phyloP scores from a whole-genome alignment of 2,797 vertebrate genomes.

The Parambassis ranga region DNA sequence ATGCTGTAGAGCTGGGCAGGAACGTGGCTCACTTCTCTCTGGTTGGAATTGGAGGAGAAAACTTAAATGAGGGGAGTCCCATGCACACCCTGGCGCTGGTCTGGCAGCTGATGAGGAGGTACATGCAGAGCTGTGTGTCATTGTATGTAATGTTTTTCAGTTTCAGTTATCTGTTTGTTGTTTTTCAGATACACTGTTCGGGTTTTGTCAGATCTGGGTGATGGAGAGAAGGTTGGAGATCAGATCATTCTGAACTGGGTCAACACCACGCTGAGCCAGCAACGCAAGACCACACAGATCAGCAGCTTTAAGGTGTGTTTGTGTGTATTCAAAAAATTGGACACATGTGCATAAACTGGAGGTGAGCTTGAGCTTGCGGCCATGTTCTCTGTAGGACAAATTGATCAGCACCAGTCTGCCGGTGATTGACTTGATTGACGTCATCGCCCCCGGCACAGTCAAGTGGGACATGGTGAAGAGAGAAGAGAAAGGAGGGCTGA shows the following conservation, averaged over 20 bases:
- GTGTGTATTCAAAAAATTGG: not conserved
- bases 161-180: not conserved
- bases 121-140: not conserved
- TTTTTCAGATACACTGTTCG: slow-evolving; percentile 88
- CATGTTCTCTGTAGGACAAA: slow-evolving; percentile 82
- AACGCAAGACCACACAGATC: slow-evolving; percentile 86
- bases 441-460: slow-evolving; percentile 87
- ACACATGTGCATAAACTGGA: not conserved
- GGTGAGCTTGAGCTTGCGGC: not conserved
- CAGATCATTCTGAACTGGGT: slow-evolving; percentile 94
- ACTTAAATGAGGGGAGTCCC: slow-evolving; percentile 89
- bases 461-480: slow-evolving; percentile 90
- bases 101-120: slow-evolving; percentile 99
- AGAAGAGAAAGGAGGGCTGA: slow-evolving; percentile 76
- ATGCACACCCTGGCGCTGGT: slow-evolving; percentile 91
- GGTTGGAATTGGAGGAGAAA: slow-evolving; percentile 93
- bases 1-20: slow-evolving; percentile 91
- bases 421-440: slow-evolving; percentile 94
- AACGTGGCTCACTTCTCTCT: slow-evolving; percentile 91
- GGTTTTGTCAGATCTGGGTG: slow-evolving; percentile 91
- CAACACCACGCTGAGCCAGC: slow-evolving; percentile 86
- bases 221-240: slow-evolving; percentile 92
- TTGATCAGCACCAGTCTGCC: slow-evolving; percentile 94
- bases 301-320: slow-evolving; percentile 90
- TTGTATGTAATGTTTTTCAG: not conserved